Base-by-base conservation (phyloP, 37 sponge, comb jelly and placozoan species). In the Petrosia ficiformis region DNA sequence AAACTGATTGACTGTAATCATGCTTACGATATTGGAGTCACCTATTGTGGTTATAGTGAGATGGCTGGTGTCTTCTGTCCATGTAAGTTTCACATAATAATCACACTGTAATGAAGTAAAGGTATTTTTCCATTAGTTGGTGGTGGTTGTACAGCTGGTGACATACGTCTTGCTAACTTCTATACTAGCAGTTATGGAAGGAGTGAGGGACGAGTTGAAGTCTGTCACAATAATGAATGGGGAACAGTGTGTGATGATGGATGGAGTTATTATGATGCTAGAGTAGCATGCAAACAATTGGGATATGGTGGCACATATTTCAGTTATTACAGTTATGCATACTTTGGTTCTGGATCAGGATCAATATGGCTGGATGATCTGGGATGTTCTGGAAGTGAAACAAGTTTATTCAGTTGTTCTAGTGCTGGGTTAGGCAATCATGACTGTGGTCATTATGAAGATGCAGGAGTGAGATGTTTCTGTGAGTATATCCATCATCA, bases 381-480 rank as follows among this genome's bases (percentile, higher is more conserved):
- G 21, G 41, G 3, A 1, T 77, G 77, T 54, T 57, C 43, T 42
- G 77, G 77, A 40, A 65, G 24, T 2, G 77, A 77, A 54, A 33
- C 44, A 14, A 24, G 33, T 33, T n/a, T 77, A 11, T 57, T 29
- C 41, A 34, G 67, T 19, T 77, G 77, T 22, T 24, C 28, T 43
- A 16, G 25, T 26, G n/a, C n/a, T n/a, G 41, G 28, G 28, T 5
- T n/a, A 5, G n/a, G n/a, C 26, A n/a, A 8, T 61, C 22, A 61
- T 25, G 34, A 77, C 68, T 77, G 77, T 77, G 67, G 2, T 42
- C 77, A 77, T 54, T 61, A 40, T 67, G 68, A 77, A 39, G 77
- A 77, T 68, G 67, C 67, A 67, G 77, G 67, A 77, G 33, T 77
- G 21, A 22, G 61, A 0, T 77, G 77, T 16, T 3, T 8, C 6